Base-by-base conservation (phyloP, 2,888 invertebrate species). In the Coremacera marginata region DNA sequence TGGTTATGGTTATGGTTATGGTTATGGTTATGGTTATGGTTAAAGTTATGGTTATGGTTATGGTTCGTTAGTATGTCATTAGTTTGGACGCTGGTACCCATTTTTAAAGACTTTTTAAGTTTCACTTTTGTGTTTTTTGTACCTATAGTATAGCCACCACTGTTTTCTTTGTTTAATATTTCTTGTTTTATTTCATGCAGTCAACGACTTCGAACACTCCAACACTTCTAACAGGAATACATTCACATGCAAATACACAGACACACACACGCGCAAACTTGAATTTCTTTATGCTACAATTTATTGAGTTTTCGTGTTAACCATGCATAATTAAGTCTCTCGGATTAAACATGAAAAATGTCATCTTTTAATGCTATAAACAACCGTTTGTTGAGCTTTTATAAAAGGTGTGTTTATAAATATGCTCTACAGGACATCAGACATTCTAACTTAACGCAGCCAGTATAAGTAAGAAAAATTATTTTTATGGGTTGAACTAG, bases 281-380 rank as follows among this genome's bases (percentile, higher is more conserved):
- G 9, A 22, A 55, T 55, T 16, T 22, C 7, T 84, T 86, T 86
- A 84, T 84, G 84, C 81, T 84, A 83, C 85, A 86, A 86, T 86
- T 86, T 86, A 86, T 86, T 86, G 86, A 86, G 86, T 86, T 86
- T 87, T 86, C 87, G 86, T 87, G 86, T 86, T 87, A 87, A 86
- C 87, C 86, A 86, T 85, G 86, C 87, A 87, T 86, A 86, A 86
- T 86, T 87, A 86, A 86, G 86, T 87, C 87, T 84, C 83, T 82
- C 78, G 81, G 80, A 81, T 80, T 81, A 82, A 81, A 80, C 81
- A 78, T 80, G 81, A 80, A 81, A 80, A 80, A 82, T 81, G 82
- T 82, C 79, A 82, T 80, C 80, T 80, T 79, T 81, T 80, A 81
- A 81, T 80, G 78, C 82, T 79, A 82, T 82, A n/a, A n/a, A n/a